These are phyloP conservation scores for Rhabdomys pumilio DNA, from an alignment of 2,797 vertebrate genomes.

Conservation along the genomic window DNA sequence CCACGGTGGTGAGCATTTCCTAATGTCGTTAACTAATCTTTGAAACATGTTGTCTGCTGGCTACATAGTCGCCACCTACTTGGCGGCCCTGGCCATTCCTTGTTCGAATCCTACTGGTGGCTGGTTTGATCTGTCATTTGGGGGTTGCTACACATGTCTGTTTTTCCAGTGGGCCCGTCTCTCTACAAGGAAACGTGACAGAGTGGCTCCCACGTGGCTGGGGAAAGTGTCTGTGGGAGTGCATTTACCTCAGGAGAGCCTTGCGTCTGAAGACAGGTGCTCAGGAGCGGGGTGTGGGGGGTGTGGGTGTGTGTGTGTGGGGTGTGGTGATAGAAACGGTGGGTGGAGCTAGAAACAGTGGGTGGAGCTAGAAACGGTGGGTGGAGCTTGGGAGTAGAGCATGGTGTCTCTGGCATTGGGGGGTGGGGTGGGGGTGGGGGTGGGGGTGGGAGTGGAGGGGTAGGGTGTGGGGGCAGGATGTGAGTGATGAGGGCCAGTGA, in stretches of 20 bases:
- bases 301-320: too few species aligned
- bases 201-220: background rate
- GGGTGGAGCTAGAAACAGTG: background rate
- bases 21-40: background rate
- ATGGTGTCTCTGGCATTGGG: background rate
- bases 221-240: background rate
- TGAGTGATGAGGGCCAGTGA: too few species aligned
- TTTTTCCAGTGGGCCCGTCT: background rate
- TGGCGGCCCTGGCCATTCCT: fast-evolving
- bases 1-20: background rate
- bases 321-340: too few species aligned
- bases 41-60: background rate
- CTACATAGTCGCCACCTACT: fast-evolving
- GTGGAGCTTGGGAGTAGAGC: slow-evolving; percentile 7
- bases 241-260: background rate
- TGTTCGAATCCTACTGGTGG: background rate
- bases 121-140: background rate
- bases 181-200: background rate
- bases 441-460: too few species aligned
- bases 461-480: too few species aligned
- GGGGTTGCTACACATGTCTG: background rate
- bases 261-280: slow-evolving; percentile 60
- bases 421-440: too few species aligned
- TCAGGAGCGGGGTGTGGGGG: background rate
- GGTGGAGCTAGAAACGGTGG: background rate